Conservation (phyloP, 2,113 vertebrate genomes). For the Protomyctophum bolini region DNA sequence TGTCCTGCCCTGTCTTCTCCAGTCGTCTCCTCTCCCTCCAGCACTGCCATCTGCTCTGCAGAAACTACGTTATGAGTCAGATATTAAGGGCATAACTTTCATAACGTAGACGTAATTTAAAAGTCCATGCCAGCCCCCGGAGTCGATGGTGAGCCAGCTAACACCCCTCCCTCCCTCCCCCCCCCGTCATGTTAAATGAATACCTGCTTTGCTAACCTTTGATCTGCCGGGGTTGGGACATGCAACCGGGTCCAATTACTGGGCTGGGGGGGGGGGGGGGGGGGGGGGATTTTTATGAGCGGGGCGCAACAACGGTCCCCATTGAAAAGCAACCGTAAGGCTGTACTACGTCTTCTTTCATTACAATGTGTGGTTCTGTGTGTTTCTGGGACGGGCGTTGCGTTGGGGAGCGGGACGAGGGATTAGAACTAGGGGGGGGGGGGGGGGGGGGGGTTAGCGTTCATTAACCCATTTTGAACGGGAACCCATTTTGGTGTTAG, state of each 20-base stretch:
- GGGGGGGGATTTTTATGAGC: slow-evolving; percentile 50
- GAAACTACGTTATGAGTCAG: slow-evolving; percentile 39
- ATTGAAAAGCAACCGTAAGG: slow-evolving; percentile 60
- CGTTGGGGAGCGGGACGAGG: slow-evolving; percentile 33
- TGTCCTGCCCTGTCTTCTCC: not conserved
- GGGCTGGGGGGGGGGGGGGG: slow-evolving; percentile 3
- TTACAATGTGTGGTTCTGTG: slow-evolving; percentile 58
- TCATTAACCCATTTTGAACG: slow-evolving; percentile 48
- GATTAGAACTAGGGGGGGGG: slow-evolving; percentile 39
- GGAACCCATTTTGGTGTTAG: not conserved
- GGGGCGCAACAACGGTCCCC: slow-evolving; percentile 53
- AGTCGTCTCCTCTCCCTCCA: not conserved
- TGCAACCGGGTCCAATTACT: slow-evolving; percentile 52
- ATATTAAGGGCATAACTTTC: slow-evolving; percentile 45
- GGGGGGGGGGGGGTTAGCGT: slow-evolving; percentile 50
- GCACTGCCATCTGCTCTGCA: slow-evolving; percentile 5
- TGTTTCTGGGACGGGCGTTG: slow-evolving; percentile 20
- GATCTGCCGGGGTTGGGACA: slow-evolving; percentile 58
- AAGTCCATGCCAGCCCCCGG: slow-evolving; percentile 25
- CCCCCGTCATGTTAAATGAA: slow-evolving; percentile 61
- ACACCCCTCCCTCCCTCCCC: slow-evolving; percentile 19
- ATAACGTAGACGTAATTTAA: slow-evolving; percentile 44
- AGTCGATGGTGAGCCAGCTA: slow-evolving; percentile 41
- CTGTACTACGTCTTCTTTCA: slow-evolving; percentile 43
- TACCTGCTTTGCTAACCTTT: slow-evolving; percentile 70